Evolutionary conservation across 2,888 invertebrate species (phyloP), one percentile per base, ranked within the genome.

Genomic region (Drosophila heteroneura): DNA sequence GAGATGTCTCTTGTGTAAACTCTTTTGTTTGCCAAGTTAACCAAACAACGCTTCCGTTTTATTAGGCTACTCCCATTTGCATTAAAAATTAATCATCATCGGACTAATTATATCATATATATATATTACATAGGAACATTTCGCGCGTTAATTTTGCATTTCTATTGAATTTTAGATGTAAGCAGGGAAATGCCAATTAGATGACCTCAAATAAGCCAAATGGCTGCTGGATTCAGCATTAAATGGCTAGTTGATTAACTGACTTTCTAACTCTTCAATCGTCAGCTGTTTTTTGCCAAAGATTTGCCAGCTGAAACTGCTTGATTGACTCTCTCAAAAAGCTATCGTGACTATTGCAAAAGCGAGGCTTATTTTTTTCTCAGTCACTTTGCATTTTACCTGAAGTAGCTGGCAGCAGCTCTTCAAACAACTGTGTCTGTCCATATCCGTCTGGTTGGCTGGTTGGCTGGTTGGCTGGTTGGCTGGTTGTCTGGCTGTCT

Each of bases 351-450:
- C 19, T 26, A 32, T 16, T 37, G 14, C 19, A 2, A 16, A 57
- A 28, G 26, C 37, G 28, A 28, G 19, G 2, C 30, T 47, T 39
- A 19, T 9, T 14, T 35, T 19, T 12, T 16, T 26, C 7, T 14
- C 19, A 28, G 14, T 26, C 5, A 32, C 5, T 30, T 53, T 53
- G 33, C 51, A 61, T 32, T 49, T 61, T 33, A 51, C 60, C 33
- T 67, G 37, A 68, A 67, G 47, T 22, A n/a, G 54, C 35, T 14
- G 35, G 35, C 47, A 47, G 16, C 44, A 39, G 5, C 58, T 69
- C 49, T 51, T n/a, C 39, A 22, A 69, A 33, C 37, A 37, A 32
- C 28, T n/a, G 30, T 73, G 70, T 54, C 39, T 35, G 41, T 5
- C 41, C 63, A 6, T 16, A 6, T 44, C 41, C 10, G 41, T 26